phyloP scores from a whole-genome alignment of 2,113 vertebrate genomes.

The Peromyscus leucopus region DNA sequence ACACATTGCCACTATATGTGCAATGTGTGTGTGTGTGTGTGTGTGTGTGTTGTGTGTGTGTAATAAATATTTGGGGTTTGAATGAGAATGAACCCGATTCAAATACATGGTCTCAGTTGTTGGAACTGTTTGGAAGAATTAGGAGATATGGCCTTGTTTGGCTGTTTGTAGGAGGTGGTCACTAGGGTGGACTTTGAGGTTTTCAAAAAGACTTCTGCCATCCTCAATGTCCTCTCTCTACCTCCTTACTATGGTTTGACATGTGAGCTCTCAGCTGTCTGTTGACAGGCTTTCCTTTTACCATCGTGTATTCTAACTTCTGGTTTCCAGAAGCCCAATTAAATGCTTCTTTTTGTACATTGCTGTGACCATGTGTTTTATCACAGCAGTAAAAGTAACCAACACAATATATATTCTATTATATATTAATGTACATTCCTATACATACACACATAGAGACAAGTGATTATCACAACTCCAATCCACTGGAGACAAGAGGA shows the following conservation, averaged over 20 bases:
- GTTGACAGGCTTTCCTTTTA: neutral
- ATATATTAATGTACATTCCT: no score
- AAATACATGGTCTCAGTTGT: neutral
- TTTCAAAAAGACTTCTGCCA: neutral
- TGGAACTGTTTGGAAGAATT: neutral
- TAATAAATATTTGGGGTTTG: neutral
- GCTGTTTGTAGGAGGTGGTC: neutral
- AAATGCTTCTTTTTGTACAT: neutral
- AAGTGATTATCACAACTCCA: neutral
- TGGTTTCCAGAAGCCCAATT: neutral
- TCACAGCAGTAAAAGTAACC: neutral
- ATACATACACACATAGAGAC: no score
- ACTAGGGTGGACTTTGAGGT: neutral
- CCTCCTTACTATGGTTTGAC: neutral
- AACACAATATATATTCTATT: neutral
- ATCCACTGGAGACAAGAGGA: neutral
- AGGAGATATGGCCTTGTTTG: neutral
- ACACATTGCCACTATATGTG: neutral
- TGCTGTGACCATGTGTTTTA: neutral
- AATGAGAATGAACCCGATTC: neutral
- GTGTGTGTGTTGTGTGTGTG: neutral
- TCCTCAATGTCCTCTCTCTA: neutral
- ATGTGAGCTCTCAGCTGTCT: neutral
- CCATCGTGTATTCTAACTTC: neutral
- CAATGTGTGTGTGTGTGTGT: neutral